These are phyloP conservation scores for Cactoblastis cactorum DNA, from an alignment of 2,888 invertebrate genomes.

Conservation along the genomic window DNA sequence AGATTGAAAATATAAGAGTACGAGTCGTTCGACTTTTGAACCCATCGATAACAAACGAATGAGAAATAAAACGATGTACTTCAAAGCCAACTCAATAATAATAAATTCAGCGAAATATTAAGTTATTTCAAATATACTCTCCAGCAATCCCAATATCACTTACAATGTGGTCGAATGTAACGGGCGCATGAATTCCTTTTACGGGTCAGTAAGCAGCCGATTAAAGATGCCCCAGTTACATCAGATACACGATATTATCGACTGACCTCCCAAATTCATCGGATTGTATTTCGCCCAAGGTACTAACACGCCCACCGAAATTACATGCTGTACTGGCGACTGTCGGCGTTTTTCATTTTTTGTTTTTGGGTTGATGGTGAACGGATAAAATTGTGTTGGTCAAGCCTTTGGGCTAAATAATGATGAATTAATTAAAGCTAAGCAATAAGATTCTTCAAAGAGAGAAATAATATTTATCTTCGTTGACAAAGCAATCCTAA, in stretches of 20 bases:
- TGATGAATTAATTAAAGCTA: not conserved
- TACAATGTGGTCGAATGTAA: constrained; percentile 40
- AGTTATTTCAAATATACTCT: not conserved
- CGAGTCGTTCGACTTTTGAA: too few species aligned
- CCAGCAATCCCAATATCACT: constrained; percentile 28
- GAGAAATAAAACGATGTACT: too few species aligned
- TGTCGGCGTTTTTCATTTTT: not conserved
- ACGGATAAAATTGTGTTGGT: constrained; percentile 15
- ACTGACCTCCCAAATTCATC: constrained; percentile 57
- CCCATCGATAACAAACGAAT: too few species aligned
- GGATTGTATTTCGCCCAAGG: constrained; percentile 41
- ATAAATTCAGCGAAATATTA: not conserved
- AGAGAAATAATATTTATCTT: too few species aligned
- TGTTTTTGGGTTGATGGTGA: not conserved
- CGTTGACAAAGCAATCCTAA: too few species aligned
- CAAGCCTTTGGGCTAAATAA: constrained; percentile 1
- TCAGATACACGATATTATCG: constrained; percentile 44
- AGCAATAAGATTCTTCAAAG: not conserved
- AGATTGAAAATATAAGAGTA: too few species aligned
- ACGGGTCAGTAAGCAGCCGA: constrained; percentile 49
- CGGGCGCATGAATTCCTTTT: constrained; percentile 48
- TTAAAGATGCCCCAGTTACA: constrained; percentile 56
- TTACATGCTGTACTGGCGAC: constrained; percentile 34
- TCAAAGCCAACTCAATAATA: not conserved
- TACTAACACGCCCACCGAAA: constrained; percentile 50